Evolutionary conservation across 2,113 vertebrate genomes (phyloP).

Genomic region (Lepidothrix coronata): DNA sequence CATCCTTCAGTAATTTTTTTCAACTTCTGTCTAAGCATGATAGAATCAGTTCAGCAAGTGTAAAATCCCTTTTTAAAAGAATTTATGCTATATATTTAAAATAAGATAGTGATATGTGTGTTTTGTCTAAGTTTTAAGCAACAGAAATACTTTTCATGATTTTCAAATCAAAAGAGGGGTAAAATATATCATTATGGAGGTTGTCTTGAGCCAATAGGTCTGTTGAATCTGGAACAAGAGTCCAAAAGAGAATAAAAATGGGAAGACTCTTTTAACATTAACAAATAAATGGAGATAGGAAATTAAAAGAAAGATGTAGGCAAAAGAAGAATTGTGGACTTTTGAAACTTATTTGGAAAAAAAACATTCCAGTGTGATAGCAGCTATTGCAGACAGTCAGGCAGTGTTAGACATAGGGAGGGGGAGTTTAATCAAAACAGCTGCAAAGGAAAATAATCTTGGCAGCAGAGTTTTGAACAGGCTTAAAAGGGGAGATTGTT

Average conservation of each 20-base stretch:
- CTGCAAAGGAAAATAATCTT: constrained; percentile 51
- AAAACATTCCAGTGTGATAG: background rate
- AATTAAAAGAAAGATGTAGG: background rate
- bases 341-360: background rate
- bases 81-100: background rate
- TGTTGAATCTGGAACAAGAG: background rate
- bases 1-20: background rate
- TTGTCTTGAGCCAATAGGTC: background rate
- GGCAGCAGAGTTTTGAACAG: background rate
- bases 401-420: background rate
- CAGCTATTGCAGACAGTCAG: background rate
- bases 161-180: background rate
- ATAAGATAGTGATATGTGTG: background rate
- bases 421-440: constrained; percentile 9
- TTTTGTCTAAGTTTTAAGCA: background rate
- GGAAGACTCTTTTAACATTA: background rate
- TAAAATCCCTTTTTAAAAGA: background rate
- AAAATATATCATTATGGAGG: background rate
- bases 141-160: background rate
- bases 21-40: background rate
- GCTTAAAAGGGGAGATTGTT: constrained; percentile 21
- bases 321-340: background rate
- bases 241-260: background rate
- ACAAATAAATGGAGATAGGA: background rate
- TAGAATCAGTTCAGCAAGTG: background rate